These are phyloP conservation scores for Plagiodera versicolora DNA, from an alignment of 2,888 invertebrate genomes.

Conservation along the genomic window DNA sequence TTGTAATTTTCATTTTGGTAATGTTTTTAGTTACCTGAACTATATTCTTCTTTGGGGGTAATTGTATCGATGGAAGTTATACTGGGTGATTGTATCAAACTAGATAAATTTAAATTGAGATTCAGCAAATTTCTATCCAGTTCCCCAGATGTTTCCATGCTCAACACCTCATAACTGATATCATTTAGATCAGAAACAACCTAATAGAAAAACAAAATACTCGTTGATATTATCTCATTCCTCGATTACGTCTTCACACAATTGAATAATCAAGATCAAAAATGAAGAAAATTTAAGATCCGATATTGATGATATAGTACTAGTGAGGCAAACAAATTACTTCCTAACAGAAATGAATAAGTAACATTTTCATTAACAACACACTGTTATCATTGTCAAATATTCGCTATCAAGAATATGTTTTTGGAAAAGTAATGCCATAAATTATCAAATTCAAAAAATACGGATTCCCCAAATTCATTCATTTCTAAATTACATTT, in stretches of 20 bases:
- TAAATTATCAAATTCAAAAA: no score
- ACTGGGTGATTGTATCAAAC: conserved; percentile 72
- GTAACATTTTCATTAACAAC: no score
- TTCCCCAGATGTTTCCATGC: conserved; percentile 78
- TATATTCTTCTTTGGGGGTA: conserved; percentile 72
- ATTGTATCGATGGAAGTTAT: conserved; percentile 73
- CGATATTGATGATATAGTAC: no score
- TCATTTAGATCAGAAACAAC: conserved; percentile 65
- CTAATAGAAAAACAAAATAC: conserved; percentile 35
- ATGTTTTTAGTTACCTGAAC: conserved; percentile 60
- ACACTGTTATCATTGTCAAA: no score
- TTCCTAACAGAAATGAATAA: no score
- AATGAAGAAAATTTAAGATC: no score
- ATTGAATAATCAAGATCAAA: no score
- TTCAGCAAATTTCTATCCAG: conserved; percentile 73
- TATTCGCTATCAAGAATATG: no score
- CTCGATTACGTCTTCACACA: neutral
- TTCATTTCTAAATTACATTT: no score
- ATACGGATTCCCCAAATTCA: no score
- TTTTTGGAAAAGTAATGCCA: no score
- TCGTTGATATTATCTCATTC: neutral
- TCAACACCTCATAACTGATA: conserved; percentile 72
- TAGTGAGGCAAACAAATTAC: no score
- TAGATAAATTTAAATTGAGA: conserved; percentile 72
- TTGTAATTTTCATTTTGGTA: neutral